These are phyloP conservation scores for Pterocles gutturalis DNA, from an alignment of 2,113 vertebrate genomes.

Conservation along the genomic window DNA sequence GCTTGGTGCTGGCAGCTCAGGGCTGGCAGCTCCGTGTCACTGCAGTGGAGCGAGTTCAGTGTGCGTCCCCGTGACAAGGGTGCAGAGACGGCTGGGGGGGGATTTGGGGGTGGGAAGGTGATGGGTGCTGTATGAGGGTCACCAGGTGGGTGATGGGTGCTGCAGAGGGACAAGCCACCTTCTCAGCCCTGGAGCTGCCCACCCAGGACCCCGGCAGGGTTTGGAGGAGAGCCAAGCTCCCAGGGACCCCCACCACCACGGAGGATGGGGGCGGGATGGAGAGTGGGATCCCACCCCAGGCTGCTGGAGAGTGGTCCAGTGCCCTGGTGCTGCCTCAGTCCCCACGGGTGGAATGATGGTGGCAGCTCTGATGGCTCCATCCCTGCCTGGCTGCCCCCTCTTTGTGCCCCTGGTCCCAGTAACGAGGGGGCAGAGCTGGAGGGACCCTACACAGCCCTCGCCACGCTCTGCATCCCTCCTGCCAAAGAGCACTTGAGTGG, in stretches of 20 bases:
- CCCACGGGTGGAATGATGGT: accelerated
- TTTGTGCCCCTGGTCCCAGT: background rate
- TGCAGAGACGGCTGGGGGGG: background rate
- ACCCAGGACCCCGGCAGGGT: accelerated
- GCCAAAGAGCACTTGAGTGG: background rate
- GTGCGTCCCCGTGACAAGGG: accelerated
- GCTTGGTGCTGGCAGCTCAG: accelerated
- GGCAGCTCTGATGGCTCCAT: accelerated
- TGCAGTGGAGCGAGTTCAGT: accelerated
- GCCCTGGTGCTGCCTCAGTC: background rate
- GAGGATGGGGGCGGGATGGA: too few relatives aligned
- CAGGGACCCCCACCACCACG: background rate
- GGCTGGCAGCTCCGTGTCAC: background rate
- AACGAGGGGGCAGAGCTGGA: accelerated
- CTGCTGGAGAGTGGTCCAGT: accelerated
- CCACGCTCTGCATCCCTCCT: background rate
- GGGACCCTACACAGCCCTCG: background rate
- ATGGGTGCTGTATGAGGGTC: background rate
- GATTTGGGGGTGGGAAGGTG: background rate
- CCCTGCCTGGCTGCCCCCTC: background rate
- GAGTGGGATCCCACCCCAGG: background rate
- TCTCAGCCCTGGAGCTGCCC: background rate
- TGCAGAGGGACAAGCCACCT: background rate
- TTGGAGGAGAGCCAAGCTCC: background rate
- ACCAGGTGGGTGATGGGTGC: background rate